Evolutionary conservation across 1,140 invertebrate genomes (phyloP).

Genomic region (Hylaeus anthracinus): DNA sequence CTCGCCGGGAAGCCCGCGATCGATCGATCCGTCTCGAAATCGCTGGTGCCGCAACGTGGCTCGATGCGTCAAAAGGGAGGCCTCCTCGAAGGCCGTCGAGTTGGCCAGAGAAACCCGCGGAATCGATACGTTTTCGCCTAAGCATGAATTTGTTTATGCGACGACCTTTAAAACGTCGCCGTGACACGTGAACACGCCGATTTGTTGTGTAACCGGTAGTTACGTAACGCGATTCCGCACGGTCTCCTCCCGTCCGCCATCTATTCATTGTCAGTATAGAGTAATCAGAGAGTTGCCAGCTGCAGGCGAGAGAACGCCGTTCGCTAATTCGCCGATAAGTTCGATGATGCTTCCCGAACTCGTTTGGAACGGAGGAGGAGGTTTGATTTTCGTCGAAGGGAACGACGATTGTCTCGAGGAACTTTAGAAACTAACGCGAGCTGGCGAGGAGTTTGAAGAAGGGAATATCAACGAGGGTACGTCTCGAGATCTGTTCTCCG

Average conservation of each 20-base stretch:
- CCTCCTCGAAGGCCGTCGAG: not conserved
- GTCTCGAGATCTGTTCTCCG: too few relatives aligned
- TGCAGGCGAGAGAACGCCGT: not conserved
- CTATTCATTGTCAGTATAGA: constrained; percentile 48
- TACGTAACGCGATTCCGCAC: constrained; percentile 54
- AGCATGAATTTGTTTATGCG: constrained; percentile 24
- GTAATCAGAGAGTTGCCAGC: constrained; percentile 43
- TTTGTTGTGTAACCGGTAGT: constrained; percentile 51
- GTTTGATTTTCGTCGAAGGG: constrained; percentile 9
- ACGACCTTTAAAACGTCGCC: constrained; percentile 31
- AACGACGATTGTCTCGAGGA: not conserved
- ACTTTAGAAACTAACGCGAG: not conserved
- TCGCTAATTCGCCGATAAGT: constrained; percentile 28
- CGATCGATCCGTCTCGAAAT: constrained; percentile 6
- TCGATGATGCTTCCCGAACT: not conserved
- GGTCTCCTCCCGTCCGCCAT: constrained; percentile 35
- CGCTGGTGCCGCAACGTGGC: constrained; percentile 1
- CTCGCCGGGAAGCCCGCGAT: not conserved
- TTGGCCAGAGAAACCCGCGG: not conserved
- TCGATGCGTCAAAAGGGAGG: constrained; percentile 19
- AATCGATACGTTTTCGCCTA: constrained; percentile 4
- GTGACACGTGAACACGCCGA: constrained; percentile 47
- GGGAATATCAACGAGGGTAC: too few relatives aligned
- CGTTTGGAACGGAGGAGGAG: not conserved
- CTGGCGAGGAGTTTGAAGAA: too few relatives aligned